These are phyloP conservation scores for Scarus forsteni DNA, from an alignment of 2,797 vertebrate genomes.

Conservation along the genomic window DNA sequence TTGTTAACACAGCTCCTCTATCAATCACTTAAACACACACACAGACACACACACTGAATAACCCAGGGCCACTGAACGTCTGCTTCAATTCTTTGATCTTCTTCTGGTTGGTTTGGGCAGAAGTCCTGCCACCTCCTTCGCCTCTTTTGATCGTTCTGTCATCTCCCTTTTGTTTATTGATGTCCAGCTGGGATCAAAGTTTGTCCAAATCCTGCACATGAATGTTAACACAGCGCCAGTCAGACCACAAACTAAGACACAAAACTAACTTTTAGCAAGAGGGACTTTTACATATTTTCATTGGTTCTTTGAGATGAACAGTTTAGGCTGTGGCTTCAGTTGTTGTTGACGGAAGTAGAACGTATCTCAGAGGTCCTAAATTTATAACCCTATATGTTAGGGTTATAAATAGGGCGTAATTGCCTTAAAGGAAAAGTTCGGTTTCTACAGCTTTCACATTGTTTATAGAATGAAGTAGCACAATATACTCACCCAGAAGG, in stretches of 20 bases:
- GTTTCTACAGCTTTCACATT: too few species aligned
- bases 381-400: too few species aligned
- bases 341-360: conserved; percentile 8
- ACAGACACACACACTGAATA: conserved; percentile 17
- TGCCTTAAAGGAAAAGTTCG: too few species aligned
- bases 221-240: conserved; percentile 50
- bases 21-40: conserved; percentile 3
- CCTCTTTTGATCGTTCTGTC: conserved; percentile 57
- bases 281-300: conserved; percentile 11
- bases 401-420: too few species aligned
- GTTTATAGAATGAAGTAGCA: too few species aligned
- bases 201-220: conserved; percentile 38
- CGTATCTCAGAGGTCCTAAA: too few species aligned
- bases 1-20: conserved; percentile 45
- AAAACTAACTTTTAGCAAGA: conserved; percentile 2
- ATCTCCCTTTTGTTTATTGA: conserved; percentile 64
- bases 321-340: conserved; percentile 36
- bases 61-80: conserved; percentile 1
- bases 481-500: too few species aligned
- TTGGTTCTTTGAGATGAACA: conserved; percentile 36
- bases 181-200: conserved; percentile 63
- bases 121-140: conserved; percentile 44
- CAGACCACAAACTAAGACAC: conserved; percentile 29
- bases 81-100: conserved; percentile 68
- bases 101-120: conserved; percentile 52